These are phyloP conservation scores for Myotis daubentonii DNA, from an alignment of 2,797 vertebrate genomes.

Conservation along the genomic window DNA sequence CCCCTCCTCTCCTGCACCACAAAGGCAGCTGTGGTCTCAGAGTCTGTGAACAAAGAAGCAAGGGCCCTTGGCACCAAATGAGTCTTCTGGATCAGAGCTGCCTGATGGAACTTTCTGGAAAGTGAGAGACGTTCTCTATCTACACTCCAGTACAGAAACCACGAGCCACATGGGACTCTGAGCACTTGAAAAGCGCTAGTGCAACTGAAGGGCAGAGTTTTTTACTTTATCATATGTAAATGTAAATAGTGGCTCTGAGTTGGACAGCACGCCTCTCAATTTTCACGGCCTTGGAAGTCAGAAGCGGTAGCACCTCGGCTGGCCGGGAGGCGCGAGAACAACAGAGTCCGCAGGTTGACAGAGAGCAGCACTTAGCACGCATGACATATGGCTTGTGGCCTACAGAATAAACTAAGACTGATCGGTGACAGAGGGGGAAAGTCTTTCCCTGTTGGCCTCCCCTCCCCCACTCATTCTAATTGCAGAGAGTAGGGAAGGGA, in stretches of 20 bases:
- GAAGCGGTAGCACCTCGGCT: background rate
- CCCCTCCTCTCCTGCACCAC: background rate
- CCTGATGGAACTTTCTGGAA: constrained; percentile 5
- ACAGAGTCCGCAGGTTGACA: background rate
- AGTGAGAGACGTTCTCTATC: background rate
- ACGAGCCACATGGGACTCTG: background rate
- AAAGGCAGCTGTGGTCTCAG: background rate
- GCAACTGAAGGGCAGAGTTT: background rate
- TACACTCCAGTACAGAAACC: background rate
- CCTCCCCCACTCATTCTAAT: constrained; percentile 19
- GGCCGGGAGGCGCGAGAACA: background rate
- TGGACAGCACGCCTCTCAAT: background rate
- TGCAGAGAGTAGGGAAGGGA: constrained; percentile 15
- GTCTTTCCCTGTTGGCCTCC: background rate
- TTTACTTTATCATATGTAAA: background rate
- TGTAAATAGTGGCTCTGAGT: too few species aligned
- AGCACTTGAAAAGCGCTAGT: background rate
- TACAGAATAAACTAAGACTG: constrained; percentile 42
- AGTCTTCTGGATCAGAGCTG: background rate
- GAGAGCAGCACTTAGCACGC: background rate
- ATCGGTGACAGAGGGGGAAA: background rate
- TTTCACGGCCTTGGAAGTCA: background rate
- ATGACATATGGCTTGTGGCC: background rate
- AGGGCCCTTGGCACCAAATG: background rate
- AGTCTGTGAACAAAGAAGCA: background rate